Evolutionary conservation across 2,888 invertebrate genomes (phyloP).

Genomic region (Chirona hameri): DNA sequence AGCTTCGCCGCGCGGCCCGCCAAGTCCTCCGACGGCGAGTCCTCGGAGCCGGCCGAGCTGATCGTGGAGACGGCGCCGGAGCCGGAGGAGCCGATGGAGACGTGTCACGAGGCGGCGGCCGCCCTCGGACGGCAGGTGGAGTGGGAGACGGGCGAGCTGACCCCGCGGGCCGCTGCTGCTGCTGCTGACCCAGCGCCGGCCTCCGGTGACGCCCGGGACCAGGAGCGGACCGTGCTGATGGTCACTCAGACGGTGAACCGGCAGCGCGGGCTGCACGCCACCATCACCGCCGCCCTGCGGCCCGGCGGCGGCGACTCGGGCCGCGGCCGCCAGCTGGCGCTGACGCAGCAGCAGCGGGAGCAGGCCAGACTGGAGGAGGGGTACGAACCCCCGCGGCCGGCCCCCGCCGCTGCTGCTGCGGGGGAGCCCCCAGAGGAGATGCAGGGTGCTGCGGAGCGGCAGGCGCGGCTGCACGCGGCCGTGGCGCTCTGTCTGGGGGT

Average conservation of each 20-base stretch:
- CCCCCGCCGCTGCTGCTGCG: too few relatives aligned
- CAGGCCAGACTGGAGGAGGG: background rate
- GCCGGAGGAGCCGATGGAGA: background rate
- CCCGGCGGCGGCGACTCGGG: background rate
- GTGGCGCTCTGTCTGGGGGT: background rate
- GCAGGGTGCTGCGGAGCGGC: background rate
- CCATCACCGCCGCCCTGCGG: background rate
- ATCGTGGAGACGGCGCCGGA: background rate
- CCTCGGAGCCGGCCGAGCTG: slow-evolving; percentile 27
- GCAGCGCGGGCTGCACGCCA: background rate
- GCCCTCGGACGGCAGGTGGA: background rate
- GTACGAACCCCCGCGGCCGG: background rate
- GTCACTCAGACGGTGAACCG: background rate
- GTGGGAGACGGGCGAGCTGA: background rate
- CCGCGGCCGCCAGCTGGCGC: slow-evolving; percentile 6
- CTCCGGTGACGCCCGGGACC: background rate
- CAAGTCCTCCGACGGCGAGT: background rate
- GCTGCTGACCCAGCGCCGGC: background rate
- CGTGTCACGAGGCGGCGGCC: background rate
- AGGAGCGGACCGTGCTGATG: background rate
- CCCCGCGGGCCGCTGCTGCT: background rate
- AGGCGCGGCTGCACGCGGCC: background rate
- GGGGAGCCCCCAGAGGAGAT: background rate
- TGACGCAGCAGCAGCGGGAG: background rate
- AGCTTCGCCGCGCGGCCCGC: slow-evolving; percentile 31